phyloP scores from a whole-genome alignment of 2,113 vertebrate species.

The Podarcis raffonei region DNA sequence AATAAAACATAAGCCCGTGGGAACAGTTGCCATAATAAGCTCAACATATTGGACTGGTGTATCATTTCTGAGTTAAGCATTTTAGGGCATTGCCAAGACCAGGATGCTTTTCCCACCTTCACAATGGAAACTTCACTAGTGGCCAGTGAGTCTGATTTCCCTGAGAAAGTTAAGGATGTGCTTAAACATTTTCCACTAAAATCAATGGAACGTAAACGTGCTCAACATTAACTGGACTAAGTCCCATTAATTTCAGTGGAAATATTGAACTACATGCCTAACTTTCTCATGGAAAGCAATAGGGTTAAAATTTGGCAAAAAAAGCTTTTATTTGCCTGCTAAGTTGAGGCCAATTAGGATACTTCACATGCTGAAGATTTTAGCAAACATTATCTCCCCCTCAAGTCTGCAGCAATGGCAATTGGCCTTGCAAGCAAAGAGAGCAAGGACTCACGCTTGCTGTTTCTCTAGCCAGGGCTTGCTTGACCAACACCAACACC shows the following conservation, averaged over 20 bases:
- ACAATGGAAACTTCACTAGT: background rate
- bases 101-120: background rate
- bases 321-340: background rate
- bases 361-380: background rate
- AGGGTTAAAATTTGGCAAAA: background rate
- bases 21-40: background rate
- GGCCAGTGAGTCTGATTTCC: background rate
- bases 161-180: background rate
- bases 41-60: background rate
- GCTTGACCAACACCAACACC: background rate
- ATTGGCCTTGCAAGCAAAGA: no score
- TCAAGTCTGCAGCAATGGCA: background rate
- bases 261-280: background rate
- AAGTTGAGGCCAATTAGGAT: background rate
- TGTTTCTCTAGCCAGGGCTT: background rate
- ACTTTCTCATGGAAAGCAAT: background rate
- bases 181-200: background rate
- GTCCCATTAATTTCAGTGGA: background rate
- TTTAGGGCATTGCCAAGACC: no score
- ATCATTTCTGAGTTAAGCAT: background rate
- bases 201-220: background rate
- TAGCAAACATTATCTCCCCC: background rate
- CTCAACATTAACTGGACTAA: background rate
- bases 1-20: background rate
- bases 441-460: no score